Conservation (phyloP, 2,113 vertebrate genomes). For the Cyprinodon brontotheroides region DNA sequence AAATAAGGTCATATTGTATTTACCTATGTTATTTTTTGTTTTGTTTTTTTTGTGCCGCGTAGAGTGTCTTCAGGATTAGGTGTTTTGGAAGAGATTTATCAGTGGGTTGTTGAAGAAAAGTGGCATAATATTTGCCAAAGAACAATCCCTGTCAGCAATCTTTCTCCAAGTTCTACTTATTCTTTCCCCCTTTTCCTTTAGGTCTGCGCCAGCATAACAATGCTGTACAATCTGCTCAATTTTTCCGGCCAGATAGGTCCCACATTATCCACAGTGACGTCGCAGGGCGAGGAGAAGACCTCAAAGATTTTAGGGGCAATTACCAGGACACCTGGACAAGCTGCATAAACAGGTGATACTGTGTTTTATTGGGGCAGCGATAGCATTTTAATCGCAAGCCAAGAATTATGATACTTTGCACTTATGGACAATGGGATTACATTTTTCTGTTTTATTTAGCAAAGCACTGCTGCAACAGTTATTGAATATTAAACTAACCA, state of each 20-base stretch:
- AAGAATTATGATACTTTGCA: no score
- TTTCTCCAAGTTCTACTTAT: no score
- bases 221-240: constrained; percentile 86
- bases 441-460: background rate
- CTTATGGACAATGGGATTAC: no score
- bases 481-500: background rate
- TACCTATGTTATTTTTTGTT: no score
- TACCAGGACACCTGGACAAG: constrained; percentile 82
- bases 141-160: no score
- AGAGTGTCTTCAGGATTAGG: no score
- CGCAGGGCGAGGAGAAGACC: constrained; percentile 85
- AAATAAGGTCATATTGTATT: no score
- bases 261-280: constrained; percentile 84
- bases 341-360: constrained; percentile 77
- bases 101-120: no score
- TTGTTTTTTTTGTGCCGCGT: no score
- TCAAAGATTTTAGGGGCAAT: constrained; percentile 79
- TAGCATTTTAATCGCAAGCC: no score
- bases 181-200: constrained; percentile 46
- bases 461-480: background rate
- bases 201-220: constrained; percentile 73
- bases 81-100: no score
- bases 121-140: no score
- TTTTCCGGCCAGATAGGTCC: constrained; percentile 87
- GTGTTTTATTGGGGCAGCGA: background rate